A percentile compares a stretch with the other conserved stretches of the same genome.
These are phyloP conservation scores for Noctua fimbriata DNA, from an alignment of 2,888 invertebrate genomes.

Conservation along the genomic window DNA sequence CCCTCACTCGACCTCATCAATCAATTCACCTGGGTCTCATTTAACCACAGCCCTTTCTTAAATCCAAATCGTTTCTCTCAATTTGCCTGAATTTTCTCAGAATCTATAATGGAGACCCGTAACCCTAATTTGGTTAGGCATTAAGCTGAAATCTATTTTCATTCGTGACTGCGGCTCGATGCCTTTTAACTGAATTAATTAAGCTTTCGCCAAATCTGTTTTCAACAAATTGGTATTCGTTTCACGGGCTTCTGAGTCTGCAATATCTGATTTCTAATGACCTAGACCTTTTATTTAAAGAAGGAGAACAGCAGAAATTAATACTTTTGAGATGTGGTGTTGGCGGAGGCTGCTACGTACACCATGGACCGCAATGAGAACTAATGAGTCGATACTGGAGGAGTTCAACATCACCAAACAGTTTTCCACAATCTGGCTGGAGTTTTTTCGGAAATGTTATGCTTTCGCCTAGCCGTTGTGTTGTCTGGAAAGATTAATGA, in stretches of 20 bases:
- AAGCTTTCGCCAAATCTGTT: constrained; percentile 24
- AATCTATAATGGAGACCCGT: constrained; percentile 22
- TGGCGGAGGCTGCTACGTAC: no score
- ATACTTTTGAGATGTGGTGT: no score
- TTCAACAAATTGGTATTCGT: not conserved
- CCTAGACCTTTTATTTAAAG: not conserved
- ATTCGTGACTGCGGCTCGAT: not conserved
- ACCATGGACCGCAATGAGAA: no score
- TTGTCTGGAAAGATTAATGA: no score
- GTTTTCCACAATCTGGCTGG: no score
- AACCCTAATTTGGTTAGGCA: constrained; percentile 26
- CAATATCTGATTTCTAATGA: not conserved
- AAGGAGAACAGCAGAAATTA: not conserved
- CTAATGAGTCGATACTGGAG: no score
- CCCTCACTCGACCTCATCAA: not conserved
- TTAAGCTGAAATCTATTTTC: constrained; percentile 39
- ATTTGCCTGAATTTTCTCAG: constrained; percentile 1
- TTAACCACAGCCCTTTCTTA: not conserved
- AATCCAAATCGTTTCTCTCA: not conserved
- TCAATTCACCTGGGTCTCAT: not conserved
- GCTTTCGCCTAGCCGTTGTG: no score
- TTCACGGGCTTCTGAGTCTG: not conserved
- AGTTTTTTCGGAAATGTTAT: no score
- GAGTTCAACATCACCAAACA: no score
- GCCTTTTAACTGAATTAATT: constrained; percentile 37